A percentile compares a stretch with the other conserved stretches of the same genome.
These are phyloP conservation scores for Halcyon malimbica DNA, from an alignment of 2,113 vertebrate species.

Conservation along the genomic window DNA sequence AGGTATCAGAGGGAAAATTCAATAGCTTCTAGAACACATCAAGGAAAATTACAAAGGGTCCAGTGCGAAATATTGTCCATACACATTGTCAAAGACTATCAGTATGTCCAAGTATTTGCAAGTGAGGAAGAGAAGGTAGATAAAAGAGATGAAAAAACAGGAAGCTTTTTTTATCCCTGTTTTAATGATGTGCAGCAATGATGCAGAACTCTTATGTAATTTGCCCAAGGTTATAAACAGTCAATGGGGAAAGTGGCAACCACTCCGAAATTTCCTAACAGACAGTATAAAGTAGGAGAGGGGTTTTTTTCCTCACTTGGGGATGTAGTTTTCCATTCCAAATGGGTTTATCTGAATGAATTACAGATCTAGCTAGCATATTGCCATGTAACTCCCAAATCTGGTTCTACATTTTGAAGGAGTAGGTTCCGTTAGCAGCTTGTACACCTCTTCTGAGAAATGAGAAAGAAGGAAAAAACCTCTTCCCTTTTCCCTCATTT, in stretches of 20 bases:
- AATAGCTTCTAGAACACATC: neutral
- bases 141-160: neutral
- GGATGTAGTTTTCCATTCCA: neutral
- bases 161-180: accelerated
- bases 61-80: accelerated
- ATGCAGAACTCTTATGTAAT: neutral
- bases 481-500: neutral
- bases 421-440: neutral
- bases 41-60: neutral
- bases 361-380: neutral
- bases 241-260: neutral
- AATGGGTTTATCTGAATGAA: neutral
- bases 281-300: neutral
- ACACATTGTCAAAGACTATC: neutral
- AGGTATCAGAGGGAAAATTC: neutral
- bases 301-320: neutral
- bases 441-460: neutral
- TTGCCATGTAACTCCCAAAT: neutral
- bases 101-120: neutral
- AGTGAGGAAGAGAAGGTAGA: neutral
- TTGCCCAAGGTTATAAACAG: neutral
- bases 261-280: neutral
- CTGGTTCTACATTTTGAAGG: neutral
- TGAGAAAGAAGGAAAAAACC: neutral
- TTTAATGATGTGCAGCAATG: neutral